Conservation (phyloP, 30 jellyfish, hydroid and myxozoan genomes). For the Chrysaora quinquecirrha region DNA sequence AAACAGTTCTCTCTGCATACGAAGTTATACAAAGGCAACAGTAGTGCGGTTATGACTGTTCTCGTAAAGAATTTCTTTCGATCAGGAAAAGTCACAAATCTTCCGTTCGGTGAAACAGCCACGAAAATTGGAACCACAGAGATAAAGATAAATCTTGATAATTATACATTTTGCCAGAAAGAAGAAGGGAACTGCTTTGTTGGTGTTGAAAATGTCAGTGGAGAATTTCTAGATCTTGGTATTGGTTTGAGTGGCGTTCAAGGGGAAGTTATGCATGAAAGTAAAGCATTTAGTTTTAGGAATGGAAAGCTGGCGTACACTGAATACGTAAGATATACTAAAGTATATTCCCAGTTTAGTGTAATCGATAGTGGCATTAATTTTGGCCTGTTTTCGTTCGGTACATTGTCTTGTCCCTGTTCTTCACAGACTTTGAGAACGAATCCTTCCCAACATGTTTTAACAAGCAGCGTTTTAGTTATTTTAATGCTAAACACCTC, state of each 20-base stretch:
- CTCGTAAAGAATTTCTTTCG: neutral
- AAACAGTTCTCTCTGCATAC: neutral
- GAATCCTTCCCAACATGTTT: too few species aligned
- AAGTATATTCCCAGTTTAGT: too few species aligned
- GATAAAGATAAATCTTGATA: neutral
- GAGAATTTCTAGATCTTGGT: neutral
- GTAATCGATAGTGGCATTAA: too few species aligned
- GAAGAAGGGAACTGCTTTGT: neutral
- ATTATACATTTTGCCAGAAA: neutral
- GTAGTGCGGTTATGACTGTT: neutral
- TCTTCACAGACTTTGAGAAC: too few species aligned
- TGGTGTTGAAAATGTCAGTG: neutral
- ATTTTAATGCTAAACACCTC: too few species aligned
- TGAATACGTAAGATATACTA: neutral
- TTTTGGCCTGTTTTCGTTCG: too few species aligned
- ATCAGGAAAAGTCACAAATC: neutral
- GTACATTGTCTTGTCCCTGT: too few species aligned
- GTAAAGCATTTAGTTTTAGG: neutral
- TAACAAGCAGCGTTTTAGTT: too few species aligned
- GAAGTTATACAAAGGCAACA: neutral
- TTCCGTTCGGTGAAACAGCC: neutral
- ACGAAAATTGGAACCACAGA: neutral
- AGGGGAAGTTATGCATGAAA: neutral
- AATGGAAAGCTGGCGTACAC: neutral
- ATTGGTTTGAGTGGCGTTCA: neutral